Evolutionary conservation across 2,113 vertebrate species (phyloP), one percentile per base, ranked within the genome.

Genomic region (Hassar affinis): DNA sequence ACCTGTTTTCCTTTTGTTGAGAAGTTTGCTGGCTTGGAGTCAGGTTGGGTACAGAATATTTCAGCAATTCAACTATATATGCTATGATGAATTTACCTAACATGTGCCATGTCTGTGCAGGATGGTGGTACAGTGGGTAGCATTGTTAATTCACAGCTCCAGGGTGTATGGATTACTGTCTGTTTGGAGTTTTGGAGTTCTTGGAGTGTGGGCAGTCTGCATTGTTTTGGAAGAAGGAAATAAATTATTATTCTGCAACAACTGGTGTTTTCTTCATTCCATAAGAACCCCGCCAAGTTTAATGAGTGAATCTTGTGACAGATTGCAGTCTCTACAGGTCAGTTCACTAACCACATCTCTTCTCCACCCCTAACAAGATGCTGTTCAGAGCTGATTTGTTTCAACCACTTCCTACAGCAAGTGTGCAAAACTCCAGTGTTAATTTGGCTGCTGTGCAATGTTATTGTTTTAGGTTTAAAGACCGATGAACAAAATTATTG

Each of bases 21-120:
- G 22, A 42, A 59, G 8, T 6, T 15, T 78, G 35, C 61, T 61
- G 10, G 54, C 56, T n/a, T 38, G 5, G 11, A 78, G 1, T 42
- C 0, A n/a, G 12, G 35, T 61, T 79, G n/a, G 10, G 8, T 22
- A 35, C 51, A 77, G 30, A 56, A 54, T 77, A 47, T 18, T 45
- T 45, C 57, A 47, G 30, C 8, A 77, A 38, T 6, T 77, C 74
- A 77, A 35, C 17, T 25, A 77, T 77, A 77, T 2, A 77, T 77
- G 74, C 18, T 77, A 38, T 18, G 20, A 56, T 77, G 10, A 56
- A 54, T 77, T 77, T 56, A 5, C 52, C 51, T 45, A 61, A 59
- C 77, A 79, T 79, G 77, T 47, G 3, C 56, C 77, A 78, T 78
- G 35, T 78, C 38, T 78, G 77, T 1, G 33, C 11, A 7, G 52